phyloP scores from a whole-genome alignment of 1,140 invertebrate species.

The Drosophila pandora region DNA sequence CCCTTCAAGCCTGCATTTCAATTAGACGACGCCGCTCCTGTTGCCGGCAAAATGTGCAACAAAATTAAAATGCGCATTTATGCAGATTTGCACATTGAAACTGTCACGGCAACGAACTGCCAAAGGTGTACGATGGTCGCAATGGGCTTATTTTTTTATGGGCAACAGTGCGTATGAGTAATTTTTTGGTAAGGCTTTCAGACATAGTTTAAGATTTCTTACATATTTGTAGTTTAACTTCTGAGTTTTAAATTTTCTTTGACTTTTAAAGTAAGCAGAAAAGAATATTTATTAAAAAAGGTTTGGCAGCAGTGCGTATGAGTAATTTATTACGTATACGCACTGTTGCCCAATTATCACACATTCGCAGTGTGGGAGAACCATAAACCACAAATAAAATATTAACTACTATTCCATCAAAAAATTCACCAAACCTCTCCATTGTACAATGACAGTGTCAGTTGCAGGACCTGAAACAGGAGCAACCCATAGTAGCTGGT shows the following conservation, averaged over 20 bases:
- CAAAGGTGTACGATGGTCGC: constrained; percentile 11
- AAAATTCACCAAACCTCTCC: background rate
- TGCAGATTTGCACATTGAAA: constrained; percentile 82
- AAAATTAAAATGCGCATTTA: constrained; percentile 83
- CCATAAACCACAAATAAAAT: no score
- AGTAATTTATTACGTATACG: background rate
- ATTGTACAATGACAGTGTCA: constrained; percentile 8
- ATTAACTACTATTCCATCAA: background rate
- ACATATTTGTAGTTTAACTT: background rate
- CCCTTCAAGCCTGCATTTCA: constrained; percentile 65
- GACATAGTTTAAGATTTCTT: background rate
- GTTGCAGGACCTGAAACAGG: constrained; percentile 14
- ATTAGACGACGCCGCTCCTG: constrained; percentile 64
- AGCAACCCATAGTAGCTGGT: constrained; percentile 46
- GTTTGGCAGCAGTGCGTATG: background rate
- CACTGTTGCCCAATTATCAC: background rate
- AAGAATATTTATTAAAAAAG: background rate
- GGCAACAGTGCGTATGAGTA: constrained; percentile 1
- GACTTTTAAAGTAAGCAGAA: no score
- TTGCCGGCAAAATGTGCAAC: constrained; percentile 80
- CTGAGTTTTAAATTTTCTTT: background rate
- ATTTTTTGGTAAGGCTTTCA: background rate
- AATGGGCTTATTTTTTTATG: background rate
- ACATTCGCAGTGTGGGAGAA: no score
- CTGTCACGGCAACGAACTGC: constrained; percentile 70